Evolutionary conservation across 2,113 vertebrate genomes (phyloP).

Genomic region (Penelope pileata): DNA sequence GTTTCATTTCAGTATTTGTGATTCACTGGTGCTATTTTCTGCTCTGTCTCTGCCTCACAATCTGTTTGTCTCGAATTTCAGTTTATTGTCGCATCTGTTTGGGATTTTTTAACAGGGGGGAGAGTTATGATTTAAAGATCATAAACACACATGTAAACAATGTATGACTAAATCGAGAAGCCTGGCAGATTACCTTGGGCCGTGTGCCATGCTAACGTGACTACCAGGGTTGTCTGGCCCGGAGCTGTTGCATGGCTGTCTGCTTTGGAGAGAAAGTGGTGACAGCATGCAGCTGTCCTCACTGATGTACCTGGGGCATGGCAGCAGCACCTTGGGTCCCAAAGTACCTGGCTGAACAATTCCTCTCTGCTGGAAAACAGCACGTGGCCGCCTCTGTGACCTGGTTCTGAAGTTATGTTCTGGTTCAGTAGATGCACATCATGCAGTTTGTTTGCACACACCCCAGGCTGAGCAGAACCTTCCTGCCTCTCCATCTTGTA

Average conservation of each 20-base stretch:
- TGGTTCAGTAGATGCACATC: rapidly evolving
- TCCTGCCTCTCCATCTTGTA: background rate
- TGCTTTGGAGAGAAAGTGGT: background rate
- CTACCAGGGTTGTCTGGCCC: background rate
- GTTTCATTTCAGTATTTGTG: conserved; percentile 38
- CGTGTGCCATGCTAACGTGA: background rate
- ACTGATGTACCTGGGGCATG: background rate
- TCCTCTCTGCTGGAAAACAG: background rate
- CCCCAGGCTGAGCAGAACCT: background rate
- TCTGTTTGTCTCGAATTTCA: conserved; percentile 37
- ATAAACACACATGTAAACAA: conserved; percentile 1
- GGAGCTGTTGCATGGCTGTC: background rate
- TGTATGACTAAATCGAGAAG: background rate
- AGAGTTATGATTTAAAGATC: background rate
- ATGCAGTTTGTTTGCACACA: background rate
- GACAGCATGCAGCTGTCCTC: background rate
- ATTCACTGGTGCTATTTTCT: conserved; percentile 9
- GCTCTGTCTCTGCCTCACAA: background rate
- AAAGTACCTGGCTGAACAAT: background rate
- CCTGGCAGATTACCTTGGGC: background rate
- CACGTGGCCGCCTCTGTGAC: background rate
- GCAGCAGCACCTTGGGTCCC: background rate
- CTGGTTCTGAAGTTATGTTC: background rate
- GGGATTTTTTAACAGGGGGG: background rate
- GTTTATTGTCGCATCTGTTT: conserved; percentile 34